A percentile compares a stretch with the other conserved stretches of the same genome.
Conservation (phyloP, 2,797 vertebrate genomes). For the Gymnothorax javanicus region DNA sequence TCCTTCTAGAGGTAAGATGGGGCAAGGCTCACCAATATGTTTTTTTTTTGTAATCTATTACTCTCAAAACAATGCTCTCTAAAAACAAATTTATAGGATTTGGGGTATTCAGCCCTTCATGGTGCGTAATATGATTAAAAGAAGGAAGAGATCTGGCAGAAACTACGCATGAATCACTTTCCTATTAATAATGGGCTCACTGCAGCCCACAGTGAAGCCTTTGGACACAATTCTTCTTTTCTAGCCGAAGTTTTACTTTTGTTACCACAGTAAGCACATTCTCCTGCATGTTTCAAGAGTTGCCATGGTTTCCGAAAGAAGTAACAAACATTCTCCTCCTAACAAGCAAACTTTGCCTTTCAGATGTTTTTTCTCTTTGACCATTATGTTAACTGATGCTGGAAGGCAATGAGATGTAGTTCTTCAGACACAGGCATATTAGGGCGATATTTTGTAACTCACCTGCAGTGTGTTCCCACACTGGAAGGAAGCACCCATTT, state of each 20-base stretch:
- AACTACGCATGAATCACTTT: no score
- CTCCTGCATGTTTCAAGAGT: not conserved
- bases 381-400: not conserved
- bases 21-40: no score
- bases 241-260: not conserved
- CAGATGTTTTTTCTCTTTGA: not conserved
- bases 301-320: not conserved
- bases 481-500: conserved; percentile 29
- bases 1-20: no score
- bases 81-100: no score
- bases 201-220: no score
- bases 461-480: conserved; percentile 19
- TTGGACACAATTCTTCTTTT: not conserved
- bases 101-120: no score
- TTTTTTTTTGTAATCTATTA: no score
- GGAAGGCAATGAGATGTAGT: not conserved
- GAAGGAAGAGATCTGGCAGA: not conserved
- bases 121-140: no score
- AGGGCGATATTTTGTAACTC: not conserved
- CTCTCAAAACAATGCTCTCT: no score
- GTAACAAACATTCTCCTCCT: not conserved
- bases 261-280: not conserved
- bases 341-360: not conserved
- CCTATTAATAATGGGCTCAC: no score
- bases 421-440: conserved; percentile 24